phyloP scores from a whole-genome alignment of 2,797 vertebrate species.

The Nasua narica region DNA sequence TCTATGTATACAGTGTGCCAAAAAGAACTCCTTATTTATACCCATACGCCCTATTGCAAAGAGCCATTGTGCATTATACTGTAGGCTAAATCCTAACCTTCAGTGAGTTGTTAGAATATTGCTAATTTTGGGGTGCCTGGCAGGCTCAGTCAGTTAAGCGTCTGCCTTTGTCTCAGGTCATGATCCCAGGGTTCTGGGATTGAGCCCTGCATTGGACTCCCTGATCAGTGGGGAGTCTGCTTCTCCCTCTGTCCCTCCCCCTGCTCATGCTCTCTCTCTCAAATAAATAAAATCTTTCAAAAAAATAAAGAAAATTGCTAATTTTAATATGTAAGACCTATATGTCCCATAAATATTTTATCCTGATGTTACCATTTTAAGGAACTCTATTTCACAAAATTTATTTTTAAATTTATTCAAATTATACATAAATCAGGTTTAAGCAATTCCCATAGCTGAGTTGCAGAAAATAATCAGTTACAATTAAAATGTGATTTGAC shows the following conservation, averaged over 20 bases:
- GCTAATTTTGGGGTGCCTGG: background rate
- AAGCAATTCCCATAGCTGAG: background rate
- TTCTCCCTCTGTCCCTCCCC: too few relatives aligned
- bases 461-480: background rate
- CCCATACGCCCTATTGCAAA: background rate
- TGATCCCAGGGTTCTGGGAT: too few relatives aligned
- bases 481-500: slow-evolving; percentile 4
- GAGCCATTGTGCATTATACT: background rate
- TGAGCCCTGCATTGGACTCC: too few relatives aligned
- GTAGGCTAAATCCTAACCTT: background rate
- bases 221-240: too few relatives aligned
- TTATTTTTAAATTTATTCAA: slow-evolving; percentile 19
- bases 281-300: background rate
- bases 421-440: background rate
- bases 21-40: background rate
- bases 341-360: background rate
- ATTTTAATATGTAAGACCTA: background rate
- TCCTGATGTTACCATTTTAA: background rate
- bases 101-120: background rate
- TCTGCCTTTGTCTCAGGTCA: too few relatives aligned
- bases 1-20: background rate
- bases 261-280: too few relatives aligned
- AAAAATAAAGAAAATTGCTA: background rate
- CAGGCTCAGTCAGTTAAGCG: too few relatives aligned
- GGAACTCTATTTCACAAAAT: background rate